Evolutionary conservation across 1,140 invertebrate species (phyloP), one percentile per base, ranked within the genome.

Genomic region (Temnothorax curvispinosus): DNA sequence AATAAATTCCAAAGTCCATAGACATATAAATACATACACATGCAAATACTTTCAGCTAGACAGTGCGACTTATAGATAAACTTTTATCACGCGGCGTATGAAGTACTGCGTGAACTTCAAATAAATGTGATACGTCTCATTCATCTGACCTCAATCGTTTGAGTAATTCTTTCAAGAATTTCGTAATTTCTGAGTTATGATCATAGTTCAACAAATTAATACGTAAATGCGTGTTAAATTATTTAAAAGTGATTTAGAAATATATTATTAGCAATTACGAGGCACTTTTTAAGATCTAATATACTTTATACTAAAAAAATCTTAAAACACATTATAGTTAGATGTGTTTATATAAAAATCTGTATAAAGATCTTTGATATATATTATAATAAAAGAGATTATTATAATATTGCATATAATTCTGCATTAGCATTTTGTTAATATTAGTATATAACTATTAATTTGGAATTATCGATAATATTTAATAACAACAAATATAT

Each of bases 1-100:
- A 50, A 38, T 74, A 62, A 50, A 50, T 47, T 84, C 69, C 80
- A 84, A n/a, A 84, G 80, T 84, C 32, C 77, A 32, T 21, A 52
- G n/a, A 52, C 32, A 80, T 7, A 2, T 15, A 44, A 27, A 27
- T 27, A 27, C 11, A 21, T 21, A 69, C 6, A 38, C 7, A 65
- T 74, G 27, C 7, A 21, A 52, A 75, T 54, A 41, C 2, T 69
- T 67, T 44, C 18, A 13, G 27, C 32, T 75, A 75, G 41, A 44
- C 27, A 35, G 52, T 13, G 5, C 13, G 27, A 84, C 21, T 84
- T 71, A 18, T n/a, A 60, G 69, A 84, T 84, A 84, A 60, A 32
- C 27, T 47, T 60, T 60, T 82, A 74, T 60, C 50, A n/a, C 13
- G 41, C 44, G 13, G 38, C 47, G 18, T 13, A 80, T 67, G 60